These are phyloP conservation scores for Urocynchramus pylzowi DNA, from an alignment of 2,113 vertebrate species.

Conservation along the genomic window DNA sequence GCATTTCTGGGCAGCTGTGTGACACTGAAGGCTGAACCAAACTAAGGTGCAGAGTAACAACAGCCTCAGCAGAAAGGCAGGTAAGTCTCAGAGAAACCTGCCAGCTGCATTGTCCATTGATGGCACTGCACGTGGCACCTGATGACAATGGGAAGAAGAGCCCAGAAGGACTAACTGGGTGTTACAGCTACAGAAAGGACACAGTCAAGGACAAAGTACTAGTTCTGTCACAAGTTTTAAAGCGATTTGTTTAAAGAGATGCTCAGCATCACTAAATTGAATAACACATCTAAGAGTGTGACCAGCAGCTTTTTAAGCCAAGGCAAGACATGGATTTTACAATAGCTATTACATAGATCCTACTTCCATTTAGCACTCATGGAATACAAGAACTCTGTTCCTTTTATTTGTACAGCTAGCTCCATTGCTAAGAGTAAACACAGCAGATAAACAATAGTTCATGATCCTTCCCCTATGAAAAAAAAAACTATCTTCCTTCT, in stretches of 20 bases:
- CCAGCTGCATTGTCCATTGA: neutral
- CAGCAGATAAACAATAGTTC: neutral
- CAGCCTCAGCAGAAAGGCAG: neutral
- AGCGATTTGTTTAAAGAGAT: neutral
- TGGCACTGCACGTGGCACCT: fast-evolving
- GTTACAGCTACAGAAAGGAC: neutral
- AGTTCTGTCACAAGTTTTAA: neutral
- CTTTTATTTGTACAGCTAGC: neutral
- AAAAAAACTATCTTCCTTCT: neutral
- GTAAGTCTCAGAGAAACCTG: neutral
- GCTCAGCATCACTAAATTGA: neutral
- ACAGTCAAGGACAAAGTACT: neutral
- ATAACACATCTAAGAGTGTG: neutral
- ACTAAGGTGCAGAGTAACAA: neutral
- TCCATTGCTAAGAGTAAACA: neutral
- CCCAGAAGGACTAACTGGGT: neutral
- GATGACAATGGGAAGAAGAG: neutral
- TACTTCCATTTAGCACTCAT: neutral
- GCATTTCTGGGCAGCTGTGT: neutral
- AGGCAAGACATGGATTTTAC: neutral
- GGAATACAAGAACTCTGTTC: neutral
- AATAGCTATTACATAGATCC: neutral
- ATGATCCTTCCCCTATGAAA: neutral
- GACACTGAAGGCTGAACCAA: neutral
- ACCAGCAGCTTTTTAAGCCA: neutral